Evolutionary conservation across 2,888 invertebrate genomes (phyloP), one percentile per base, ranked within the genome.

Genomic region (Entomobrya proxima): DNA sequence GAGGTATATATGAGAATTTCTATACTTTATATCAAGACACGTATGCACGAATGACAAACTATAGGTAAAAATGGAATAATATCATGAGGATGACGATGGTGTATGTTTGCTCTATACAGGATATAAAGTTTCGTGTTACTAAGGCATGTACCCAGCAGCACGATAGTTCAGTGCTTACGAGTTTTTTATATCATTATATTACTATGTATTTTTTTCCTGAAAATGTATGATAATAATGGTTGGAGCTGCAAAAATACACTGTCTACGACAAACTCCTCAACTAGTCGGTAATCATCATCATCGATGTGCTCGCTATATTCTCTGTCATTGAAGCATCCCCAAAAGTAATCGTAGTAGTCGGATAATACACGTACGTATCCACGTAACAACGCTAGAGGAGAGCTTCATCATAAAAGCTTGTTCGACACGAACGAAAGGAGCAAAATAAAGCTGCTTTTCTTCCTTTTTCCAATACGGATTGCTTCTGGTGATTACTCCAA

Each of bases 401-500:
- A 69, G 79, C 55, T 74, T 61, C 81, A 74, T 80, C 81, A 81
- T 61, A 30, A 72, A 67, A 69, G 35, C 72, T 74, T 61, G 37
- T 79, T 37, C 72, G 7, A 32, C 52, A 72, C 47, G 27, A 44
- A 47, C 44, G 7, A 44, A 80, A 52, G 80, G 72, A 61, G 74
- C 58, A 84, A 78, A 82, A 69, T 50, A 84, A 84, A 78, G 75
- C 72, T 64, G 50, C 74, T 76, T 78, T 82, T 82, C 30, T 64
- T 64, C 35, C 58, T 74, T 69, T 74, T 69, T 85, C 67, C 85
- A 85, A 85, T 85, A 85, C 47, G 58, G 67, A 78, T 47, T 82
- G 81, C 81, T 67, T 81, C 81, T 82, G 75, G 74, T 82, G 81
- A 82, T 82, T 82, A 82, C 81, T 74, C 44, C 44, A 75, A 72